These are phyloP conservation scores for Elephas maximus DNA, from an alignment of 2,113 vertebrate species.

Conservation along the genomic window DNA sequence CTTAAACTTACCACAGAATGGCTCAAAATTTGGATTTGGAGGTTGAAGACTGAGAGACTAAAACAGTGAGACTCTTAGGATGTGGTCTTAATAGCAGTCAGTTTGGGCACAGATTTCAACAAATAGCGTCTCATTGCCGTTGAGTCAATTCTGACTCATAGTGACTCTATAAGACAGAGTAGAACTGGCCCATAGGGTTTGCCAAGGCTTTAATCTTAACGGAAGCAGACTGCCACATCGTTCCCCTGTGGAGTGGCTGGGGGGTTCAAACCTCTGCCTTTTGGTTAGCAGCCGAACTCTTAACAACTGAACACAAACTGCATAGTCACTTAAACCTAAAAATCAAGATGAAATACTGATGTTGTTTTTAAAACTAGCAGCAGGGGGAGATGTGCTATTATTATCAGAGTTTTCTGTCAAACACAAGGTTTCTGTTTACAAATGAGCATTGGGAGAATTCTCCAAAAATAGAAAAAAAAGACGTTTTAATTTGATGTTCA, in stretches of 20 bases:
- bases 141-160: background rate
- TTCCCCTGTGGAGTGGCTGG: no score
- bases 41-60: background rate
- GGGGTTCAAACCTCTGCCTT: no score
- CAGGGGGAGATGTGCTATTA: slow-evolving; percentile 84
- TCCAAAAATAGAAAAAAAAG: slow-evolving; percentile 63
- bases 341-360: background rate
- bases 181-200: background rate
- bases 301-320: no score
- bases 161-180: background rate
- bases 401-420: background rate
- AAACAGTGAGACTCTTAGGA: background rate
- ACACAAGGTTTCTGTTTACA: slow-evolving; percentile 50
- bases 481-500: slow-evolving; percentile 52
- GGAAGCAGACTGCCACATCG: no score
- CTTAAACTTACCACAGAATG: background rate
- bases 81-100: background rate
- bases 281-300: no score
- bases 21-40: background rate
- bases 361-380: slow-evolving; percentile 68
- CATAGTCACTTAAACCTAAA: background rate
- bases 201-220: no score
- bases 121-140: background rate
- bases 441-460: background rate
- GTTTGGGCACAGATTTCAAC: slow-evolving; percentile 26